Base-by-base conservation (phyloP, 2,113 vertebrate genomes). In the Podarcis raffonei region DNA sequence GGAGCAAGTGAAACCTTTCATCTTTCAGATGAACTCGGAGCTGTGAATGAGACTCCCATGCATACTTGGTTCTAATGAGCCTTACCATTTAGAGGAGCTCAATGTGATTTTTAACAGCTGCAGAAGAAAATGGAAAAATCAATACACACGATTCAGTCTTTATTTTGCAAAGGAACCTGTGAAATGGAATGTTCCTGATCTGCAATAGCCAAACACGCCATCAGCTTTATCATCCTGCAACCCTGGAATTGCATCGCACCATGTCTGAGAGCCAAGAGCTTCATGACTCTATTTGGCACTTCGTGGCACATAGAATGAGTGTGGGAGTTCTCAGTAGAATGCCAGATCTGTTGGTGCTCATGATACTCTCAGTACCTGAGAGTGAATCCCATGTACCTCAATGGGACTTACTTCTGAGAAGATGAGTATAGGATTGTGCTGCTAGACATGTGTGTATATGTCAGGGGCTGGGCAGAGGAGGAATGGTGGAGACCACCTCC, bases 71-170 rank as follows among this genome's bases (percentile, higher is more conserved):
- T 57, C 72, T 85, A 85, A 76, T 76, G 53, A 76, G 32, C 53
- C 72, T 75, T 62, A 48, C 83, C 75, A 62, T 62, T 85, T 75
- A 84, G 69, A 74, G 69, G 32, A 74, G 71, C 27, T 71, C 82
- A 74, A 35, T 20, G 32, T 39, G 23, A 76, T 76, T 84, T 57
- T 62, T 76, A 76, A 53, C 32, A 76, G 53, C 39, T 85, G 53
- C 72, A 9, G 32, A 25, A 85, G 71, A 18, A 76, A 85, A 85
- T 76, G 25, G 71, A 37, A 75, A 76, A 85, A 85, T 85, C 71
- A 76, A 65, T 85, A 53, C 53, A 20, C 23, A 76, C 76, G 71
- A 37, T 85, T 42, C 71, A 35, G 12, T 37, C 71, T 76, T 85
- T 62, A 85, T 76, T 39, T 76, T 76, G 32, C 53, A 62, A 37